Evolutionary conservation across 1,140 invertebrate genomes (phyloP).

Genomic region (Globodera ellingtonae): DNA sequence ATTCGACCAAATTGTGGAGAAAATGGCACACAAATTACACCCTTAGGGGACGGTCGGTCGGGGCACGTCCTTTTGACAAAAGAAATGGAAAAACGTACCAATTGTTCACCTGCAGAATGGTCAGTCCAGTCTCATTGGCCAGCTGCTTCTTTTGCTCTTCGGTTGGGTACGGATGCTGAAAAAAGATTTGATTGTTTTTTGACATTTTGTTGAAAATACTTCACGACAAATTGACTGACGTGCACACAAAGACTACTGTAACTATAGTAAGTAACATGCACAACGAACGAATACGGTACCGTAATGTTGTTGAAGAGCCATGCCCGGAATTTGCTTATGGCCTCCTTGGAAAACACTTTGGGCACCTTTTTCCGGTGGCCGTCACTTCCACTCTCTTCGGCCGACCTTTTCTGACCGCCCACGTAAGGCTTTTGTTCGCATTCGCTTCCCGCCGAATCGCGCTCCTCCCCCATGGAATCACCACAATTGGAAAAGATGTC

Average conservation of each 20-base stretch:
- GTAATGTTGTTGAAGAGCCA: slow-evolving; percentile 64
- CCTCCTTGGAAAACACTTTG: slow-evolving; percentile 64
- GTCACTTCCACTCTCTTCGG: not conserved
- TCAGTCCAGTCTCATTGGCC: slow-evolving; percentile 98
- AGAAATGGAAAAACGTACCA: slow-evolving; percentile 78
- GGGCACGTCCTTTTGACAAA: slow-evolving; percentile 9
- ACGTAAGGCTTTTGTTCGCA: slow-evolving; percentile 2
- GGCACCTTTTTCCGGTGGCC: slow-evolving; percentile 55
- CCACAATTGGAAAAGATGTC: slow-evolving; percentile 47
- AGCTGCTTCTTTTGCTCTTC: slow-evolving; percentile 99
- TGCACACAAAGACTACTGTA: too few species aligned
- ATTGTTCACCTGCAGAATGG: slow-evolving; percentile 99
- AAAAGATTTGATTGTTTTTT: slow-evolving; percentile 61
- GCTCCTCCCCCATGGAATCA: slow-evolving; percentile 56
- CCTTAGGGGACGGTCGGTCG: not conserved
- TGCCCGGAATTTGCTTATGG: slow-evolving; percentile 63
- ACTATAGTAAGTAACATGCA: not conserved
- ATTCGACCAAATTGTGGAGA: not conserved
- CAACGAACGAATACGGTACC: slow-evolving; percentile 39
- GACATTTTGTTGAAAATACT: not conserved
- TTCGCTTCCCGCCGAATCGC: slow-evolving; percentile 57
- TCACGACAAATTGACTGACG: not conserved
- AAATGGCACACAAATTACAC: slow-evolving; percentile 18
- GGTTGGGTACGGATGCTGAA: slow-evolving; percentile 99
- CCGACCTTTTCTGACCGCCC: slow-evolving; percentile 21